Conservation (phyloP, 2,797 vertebrate genomes). For the Macropus fuliginosus region DNA sequence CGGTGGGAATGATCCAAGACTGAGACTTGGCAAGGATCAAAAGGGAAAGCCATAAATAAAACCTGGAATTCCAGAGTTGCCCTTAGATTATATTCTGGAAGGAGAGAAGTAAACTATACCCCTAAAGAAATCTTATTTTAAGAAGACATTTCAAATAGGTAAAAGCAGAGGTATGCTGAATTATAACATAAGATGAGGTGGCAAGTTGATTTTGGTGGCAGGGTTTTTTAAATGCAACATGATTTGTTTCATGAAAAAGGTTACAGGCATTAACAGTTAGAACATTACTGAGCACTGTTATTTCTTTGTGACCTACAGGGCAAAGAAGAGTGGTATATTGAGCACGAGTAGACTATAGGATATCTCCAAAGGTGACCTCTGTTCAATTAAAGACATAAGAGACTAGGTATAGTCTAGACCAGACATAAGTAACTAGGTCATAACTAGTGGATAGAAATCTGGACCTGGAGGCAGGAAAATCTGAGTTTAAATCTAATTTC, state of each 20-base stretch:
- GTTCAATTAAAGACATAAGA: not conserved
- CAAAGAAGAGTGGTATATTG: not conserved
- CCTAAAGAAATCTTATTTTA: not conserved
- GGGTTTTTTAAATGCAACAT: not conserved
- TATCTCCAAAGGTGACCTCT: not conserved
- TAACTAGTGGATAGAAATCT: not conserved
- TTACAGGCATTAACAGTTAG: not conserved
- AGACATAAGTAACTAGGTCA: not conserved
- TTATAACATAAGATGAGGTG: not conserved
- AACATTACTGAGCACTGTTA: not conserved
- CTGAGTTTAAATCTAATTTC: not conserved
- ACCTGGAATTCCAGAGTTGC: not conserved
- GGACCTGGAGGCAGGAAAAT: not conserved
- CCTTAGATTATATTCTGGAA: constrained; percentile 1
- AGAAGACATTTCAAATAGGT: not conserved
- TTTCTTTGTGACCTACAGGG: not conserved
- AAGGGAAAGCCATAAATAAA: constrained; percentile 26
- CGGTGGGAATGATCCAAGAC: not conserved
- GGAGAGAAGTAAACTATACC: not conserved
- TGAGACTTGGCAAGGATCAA: not conserved
- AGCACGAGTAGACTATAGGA: not conserved
- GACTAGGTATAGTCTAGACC: not conserved
- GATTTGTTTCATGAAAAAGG: not conserved
- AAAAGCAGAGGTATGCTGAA: constrained; percentile 16
- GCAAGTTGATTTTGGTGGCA: not conserved